Evolutionary conservation across 2,113 vertebrate species (phyloP).

Genomic region (Platysteira castanea): DNA sequence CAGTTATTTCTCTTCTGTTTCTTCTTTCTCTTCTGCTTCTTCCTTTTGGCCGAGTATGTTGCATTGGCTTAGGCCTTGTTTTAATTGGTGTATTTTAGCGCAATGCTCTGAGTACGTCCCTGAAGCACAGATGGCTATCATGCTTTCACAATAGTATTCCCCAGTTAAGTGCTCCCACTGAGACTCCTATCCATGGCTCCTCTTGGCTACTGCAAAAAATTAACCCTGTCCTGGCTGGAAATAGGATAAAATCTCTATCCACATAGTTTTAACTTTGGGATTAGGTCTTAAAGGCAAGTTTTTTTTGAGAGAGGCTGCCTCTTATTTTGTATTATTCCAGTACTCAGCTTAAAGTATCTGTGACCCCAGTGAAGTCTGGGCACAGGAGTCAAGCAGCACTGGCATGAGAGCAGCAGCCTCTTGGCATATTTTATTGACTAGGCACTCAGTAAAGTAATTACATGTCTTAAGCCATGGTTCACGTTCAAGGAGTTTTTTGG

Average conservation of each 20-base stretch:
- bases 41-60: not conserved
- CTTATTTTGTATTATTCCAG: not conserved
- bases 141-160: not conserved
- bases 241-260: not conserved
- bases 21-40: not conserved
- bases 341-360: not conserved
- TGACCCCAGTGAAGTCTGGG: not conserved
- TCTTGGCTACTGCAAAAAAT: not conserved
- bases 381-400: not conserved
- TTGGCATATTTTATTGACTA: not conserved
- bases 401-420: fast-evolving
- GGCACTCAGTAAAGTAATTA: not conserved
- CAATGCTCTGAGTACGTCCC: not conserved
- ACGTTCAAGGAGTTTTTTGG: not conserved
- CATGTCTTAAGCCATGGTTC: fast-evolving
- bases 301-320: not conserved
- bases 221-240: not conserved
- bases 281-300: not conserved
- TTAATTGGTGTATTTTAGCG: not conserved
- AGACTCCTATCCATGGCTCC: not conserved
- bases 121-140: not conserved
- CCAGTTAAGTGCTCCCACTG: not conserved
- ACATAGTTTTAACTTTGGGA: not conserved
- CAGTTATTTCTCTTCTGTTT: not conserved
- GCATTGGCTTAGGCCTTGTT: not conserved